Evolutionary conservation across 2,797 vertebrate species (phyloP).

Genomic region (Pogonophryne albipinna): DNA sequence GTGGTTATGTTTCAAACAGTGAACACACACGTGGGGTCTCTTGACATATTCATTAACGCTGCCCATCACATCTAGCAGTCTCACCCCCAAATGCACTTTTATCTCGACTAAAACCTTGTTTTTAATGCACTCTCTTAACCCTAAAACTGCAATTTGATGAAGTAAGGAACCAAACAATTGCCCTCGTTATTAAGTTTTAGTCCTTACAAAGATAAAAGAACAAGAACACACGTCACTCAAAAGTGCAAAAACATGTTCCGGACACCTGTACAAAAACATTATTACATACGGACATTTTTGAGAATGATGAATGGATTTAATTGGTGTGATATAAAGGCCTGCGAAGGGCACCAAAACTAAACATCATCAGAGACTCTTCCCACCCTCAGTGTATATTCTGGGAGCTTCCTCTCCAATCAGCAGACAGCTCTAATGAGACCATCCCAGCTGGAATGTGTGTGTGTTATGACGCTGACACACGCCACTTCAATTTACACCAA

Average conservation of each 20-base stretch:
- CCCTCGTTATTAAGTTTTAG: background rate
- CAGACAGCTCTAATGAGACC: background rate
- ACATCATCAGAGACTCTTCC: too few relatives aligned
- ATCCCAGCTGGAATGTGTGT: constrained; percentile 18
- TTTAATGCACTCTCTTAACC: too few relatives aligned
- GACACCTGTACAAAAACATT: background rate
- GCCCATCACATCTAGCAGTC: background rate
- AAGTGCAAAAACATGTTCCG: background rate
- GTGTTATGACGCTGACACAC: background rate
- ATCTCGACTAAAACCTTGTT: background rate
- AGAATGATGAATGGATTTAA: background rate
- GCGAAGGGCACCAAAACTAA: too few relatives aligned
- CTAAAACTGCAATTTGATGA: background rate
- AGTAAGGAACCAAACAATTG: background rate
- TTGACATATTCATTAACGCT: background rate
- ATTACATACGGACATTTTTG: background rate
- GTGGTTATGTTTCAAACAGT: background rate
- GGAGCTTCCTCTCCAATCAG: background rate
- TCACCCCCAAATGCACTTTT: background rate
- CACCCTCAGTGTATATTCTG: constrained; percentile 18
- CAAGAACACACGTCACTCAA: background rate
- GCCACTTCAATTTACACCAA: too few relatives aligned
- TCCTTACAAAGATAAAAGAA: background rate
- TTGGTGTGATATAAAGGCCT: background rate
- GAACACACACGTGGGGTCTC: background rate